Evolutionary conservation across 2,113 vertebrate species (phyloP), one percentile per base, ranked within the genome.

Genomic region (Microcebus lehilahytsara): DNA sequence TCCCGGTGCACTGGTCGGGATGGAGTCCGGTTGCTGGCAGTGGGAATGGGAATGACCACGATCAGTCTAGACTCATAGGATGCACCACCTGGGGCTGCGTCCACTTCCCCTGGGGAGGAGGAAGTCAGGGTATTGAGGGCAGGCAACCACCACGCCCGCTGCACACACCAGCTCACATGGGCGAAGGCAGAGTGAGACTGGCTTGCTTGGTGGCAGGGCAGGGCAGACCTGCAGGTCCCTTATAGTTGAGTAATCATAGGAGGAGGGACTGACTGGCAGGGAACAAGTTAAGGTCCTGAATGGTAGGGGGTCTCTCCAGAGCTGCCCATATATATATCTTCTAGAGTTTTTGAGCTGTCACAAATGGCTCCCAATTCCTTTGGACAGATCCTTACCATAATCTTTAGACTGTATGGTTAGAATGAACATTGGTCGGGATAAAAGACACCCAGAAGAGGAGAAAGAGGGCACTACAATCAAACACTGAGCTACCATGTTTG

Each of bases 351-450:
- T 74, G 30, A 77, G 10, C 67, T 51, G 67, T 83, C 83, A 71
- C 34, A 74, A 53, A 83, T 0, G 1, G 5, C 34, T n/a, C 27
- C 64, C 2, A 1, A 51, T 69, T 69, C 20, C 53, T 93, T 95
- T 84, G 84, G 77, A 72, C 53, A 87, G 34, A 96, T 67, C 69
- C 93, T 89, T 71, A 89, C 37, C 93, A 87, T 95, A 58, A 85
- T 96, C 85, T 85, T 84, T 80, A 80, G 78, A 77, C 32, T 79
- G 30, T 62, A 66, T 94, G 74, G 42, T 93, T 86, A 95, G 32
- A 62, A 74, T 69, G 79, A 93, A 95, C 69, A 92, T 83, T 75
- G 46, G 37, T 71, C 69, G 32, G 62, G 78, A 92, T 69, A 64
- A 97, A 92, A 93, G 72, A 40, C 7, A 62, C 66, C 51, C 79